These are phyloP conservation scores for Scaptomyza polygonia DNA, from an alignment of 2,888 invertebrate species.

Conservation along the genomic window DNA sequence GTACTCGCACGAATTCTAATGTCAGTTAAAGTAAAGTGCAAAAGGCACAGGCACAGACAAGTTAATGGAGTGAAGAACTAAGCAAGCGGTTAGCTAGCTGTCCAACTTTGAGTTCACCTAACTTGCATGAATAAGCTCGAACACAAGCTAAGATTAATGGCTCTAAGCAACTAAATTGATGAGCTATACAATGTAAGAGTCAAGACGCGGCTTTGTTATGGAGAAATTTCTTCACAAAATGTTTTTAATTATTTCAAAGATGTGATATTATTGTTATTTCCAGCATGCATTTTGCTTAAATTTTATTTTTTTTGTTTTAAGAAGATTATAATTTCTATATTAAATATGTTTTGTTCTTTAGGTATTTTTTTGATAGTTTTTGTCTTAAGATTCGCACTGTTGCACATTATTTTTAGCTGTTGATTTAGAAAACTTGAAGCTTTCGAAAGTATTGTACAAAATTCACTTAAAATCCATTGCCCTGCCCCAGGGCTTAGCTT, in stretches of 20 bases:
- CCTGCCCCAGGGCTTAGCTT: conserved; percentile 1
- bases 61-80: conserved; percentile 68
- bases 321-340: too few species aligned
- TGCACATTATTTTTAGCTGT: neutral
- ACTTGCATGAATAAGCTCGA: conserved; percentile 39
- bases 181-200: conserved; percentile 1
- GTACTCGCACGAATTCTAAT: conserved; percentile 61
- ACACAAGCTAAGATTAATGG: conserved; percentile 41
- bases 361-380: neutral
- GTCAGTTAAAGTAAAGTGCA: conserved; percentile 69
- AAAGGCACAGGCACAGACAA: conserved; percentile 70
- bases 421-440: neutral
- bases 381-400: conserved; percentile 3
- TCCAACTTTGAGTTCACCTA: conserved; percentile 42
- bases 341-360: neutral
- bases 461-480: conserved; percentile 14
- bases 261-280: neutral
- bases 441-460: conserved; percentile 4
- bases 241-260: conserved; percentile 1
- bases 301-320: neutral
- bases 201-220: neutral
- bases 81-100: conserved; percentile 33
- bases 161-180: conserved; percentile 29
- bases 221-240: neutral
- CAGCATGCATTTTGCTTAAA: neutral